Evolutionary conservation across 2,888 invertebrate genomes (phyloP).

Genomic region (Halictus ligatus): DNA sequence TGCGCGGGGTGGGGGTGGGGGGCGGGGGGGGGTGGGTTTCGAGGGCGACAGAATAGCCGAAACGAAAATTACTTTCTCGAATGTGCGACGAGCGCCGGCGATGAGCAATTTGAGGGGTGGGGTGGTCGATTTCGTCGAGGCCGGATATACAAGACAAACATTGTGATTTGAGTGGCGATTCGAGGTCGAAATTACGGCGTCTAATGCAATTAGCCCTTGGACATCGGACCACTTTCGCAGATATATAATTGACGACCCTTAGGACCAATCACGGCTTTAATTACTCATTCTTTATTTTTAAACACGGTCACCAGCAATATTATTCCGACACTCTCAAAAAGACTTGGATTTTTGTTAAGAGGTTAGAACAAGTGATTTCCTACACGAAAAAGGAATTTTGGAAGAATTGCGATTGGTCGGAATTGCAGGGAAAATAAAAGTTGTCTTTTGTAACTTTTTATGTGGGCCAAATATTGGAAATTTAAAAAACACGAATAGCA

Average conservation of each 20-base stretch:
- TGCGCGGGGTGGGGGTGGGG: background rate
- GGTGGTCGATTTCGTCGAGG: constrained; percentile 54
- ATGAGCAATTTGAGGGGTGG: constrained; percentile 64
- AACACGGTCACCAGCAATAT: no score
- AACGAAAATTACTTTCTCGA: constrained; percentile 73
- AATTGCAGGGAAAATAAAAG: background rate
- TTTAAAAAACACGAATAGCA: no score
- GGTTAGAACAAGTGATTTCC: background rate
- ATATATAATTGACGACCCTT: background rate
- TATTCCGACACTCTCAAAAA: no score
- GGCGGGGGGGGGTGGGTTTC: background rate
- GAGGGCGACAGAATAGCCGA: constrained; percentile 70
- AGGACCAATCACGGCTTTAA: background rate
- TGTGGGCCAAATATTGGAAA: no score
- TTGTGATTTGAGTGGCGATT: constrained; percentile 65
- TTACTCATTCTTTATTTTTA: background rate
- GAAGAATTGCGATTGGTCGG: no score
- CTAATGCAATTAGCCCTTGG: constrained; percentile 29
- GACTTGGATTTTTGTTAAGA: background rate
- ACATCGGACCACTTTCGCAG: background rate
- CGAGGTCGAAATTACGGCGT: constrained; percentile 60
- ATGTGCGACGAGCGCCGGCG: constrained; percentile 59
- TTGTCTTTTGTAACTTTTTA: background rate
- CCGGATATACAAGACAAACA: constrained; percentile 69
- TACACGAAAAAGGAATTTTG: background rate